phyloP scores from a whole-genome alignment of 2,797 vertebrate genomes.

The Myioborus melanocephalus region DNA sequence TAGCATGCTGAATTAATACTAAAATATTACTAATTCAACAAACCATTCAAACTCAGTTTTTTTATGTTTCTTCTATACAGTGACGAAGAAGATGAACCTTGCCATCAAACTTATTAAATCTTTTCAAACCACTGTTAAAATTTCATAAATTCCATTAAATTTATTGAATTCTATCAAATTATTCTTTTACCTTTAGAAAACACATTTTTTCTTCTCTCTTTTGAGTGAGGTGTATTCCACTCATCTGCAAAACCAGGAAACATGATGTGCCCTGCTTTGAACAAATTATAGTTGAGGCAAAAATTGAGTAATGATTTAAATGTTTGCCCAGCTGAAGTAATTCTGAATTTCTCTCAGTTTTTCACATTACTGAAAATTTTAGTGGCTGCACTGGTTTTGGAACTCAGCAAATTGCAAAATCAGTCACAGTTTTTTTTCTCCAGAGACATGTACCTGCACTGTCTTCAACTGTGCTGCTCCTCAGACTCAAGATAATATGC shows the following conservation, averaged over 20 bases:
- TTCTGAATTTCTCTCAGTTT: background rate
- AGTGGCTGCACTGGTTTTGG: background rate
- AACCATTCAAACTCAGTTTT: background rate
- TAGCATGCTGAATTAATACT: background rate
- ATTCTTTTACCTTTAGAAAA: background rate
- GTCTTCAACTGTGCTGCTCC: background rate
- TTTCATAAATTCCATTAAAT: background rate
- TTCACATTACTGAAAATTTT: background rate
- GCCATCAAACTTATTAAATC: background rate
- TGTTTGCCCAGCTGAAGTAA: background rate
- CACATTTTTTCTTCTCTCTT: background rate
- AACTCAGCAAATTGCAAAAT: background rate
- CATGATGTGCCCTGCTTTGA: background rate
- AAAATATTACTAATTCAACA: background rate
- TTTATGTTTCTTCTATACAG: background rate
- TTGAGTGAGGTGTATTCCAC: background rate
- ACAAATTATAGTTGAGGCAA: background rate
- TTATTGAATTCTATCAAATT: background rate
- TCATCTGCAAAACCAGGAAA: background rate
- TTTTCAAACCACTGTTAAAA: background rate
- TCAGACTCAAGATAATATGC: background rate
- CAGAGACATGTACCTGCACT: accelerated
- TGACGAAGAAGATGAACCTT: background rate
- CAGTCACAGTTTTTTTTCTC: background rate
- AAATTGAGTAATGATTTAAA: background rate